Evolutionary conservation across 2,113 vertebrate genomes (phyloP).

Genomic region (Nettapus auritus): DNA sequence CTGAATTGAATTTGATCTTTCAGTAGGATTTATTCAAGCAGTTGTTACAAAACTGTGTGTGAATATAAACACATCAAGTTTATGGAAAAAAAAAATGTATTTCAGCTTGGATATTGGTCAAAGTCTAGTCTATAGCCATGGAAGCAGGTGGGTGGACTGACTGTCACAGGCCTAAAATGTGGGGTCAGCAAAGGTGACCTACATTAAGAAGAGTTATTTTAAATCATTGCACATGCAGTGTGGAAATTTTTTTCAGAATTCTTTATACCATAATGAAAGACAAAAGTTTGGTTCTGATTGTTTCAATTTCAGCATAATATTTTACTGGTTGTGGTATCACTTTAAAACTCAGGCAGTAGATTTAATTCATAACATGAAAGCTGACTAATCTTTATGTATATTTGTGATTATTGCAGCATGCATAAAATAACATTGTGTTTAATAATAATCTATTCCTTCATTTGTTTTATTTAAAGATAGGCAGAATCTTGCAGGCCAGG

Average conservation of each 20-base stretch:
- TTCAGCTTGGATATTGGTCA: background rate
- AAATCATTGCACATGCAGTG: accelerated
- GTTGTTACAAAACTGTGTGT: background rate
- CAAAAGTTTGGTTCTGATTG: background rate
- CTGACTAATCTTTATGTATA: constrained; percentile 43
- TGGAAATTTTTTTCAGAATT: background rate
- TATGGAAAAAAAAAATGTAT: background rate
- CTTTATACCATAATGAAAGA: background rate
- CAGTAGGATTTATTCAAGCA: background rate
- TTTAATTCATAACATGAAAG: constrained; percentile 1
- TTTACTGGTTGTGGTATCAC: constrained; percentile 6
- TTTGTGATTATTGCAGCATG: constrained; percentile 6
- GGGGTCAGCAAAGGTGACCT: background rate
- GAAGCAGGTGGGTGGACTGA: background rate
- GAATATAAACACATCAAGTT: background rate
- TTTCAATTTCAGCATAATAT: constrained; percentile 6
- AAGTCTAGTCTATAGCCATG: background rate
- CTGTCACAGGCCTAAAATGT: background rate
- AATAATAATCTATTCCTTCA: constrained; percentile 18
- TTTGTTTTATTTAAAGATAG: constrained; percentile 46
- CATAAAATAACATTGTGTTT: constrained; percentile 45
- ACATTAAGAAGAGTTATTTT: background rate
- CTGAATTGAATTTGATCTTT: background rate
- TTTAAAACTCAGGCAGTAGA: background rate
- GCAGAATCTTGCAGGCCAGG: background rate